Evolutionary conservation across 2,113 vertebrate species (phyloP).

Genomic region (Acinonyx jubatus): DNA sequence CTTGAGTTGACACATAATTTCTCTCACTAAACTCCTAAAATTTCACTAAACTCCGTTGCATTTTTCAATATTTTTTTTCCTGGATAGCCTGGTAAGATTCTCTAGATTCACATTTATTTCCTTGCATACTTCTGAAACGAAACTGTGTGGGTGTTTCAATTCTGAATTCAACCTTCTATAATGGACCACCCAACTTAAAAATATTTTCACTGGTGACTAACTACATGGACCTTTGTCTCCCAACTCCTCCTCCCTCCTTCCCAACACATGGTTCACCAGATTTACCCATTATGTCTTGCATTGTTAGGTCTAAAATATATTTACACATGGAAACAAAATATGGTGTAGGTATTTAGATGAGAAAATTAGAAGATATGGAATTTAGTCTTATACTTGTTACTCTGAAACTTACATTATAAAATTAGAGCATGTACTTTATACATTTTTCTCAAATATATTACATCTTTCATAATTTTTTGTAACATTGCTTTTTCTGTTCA

Average conservation of each 20-base stretch:
- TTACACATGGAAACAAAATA: not conserved
- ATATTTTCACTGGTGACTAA: slow-evolving; percentile 27
- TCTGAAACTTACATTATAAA: not conserved
- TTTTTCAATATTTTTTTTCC: not conserved
- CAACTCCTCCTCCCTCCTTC: not conserved
- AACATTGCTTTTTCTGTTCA: not conserved
- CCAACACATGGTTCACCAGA: not conserved
- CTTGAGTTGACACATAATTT: not conserved
- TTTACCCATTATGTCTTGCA: not conserved
- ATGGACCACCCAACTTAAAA: not conserved
- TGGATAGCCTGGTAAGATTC: not conserved
- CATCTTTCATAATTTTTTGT: not conserved
- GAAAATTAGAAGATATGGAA: not conserved
- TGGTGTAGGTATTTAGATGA: not conserved
- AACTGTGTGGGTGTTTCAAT: slow-evolving; percentile 20
- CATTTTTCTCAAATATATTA: not conserved
- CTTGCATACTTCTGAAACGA: slow-evolving; percentile 30
- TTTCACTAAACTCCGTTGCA: not conserved
- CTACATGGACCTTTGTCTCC: not conserved
- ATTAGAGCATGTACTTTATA: not conserved
- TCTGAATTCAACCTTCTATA: slow-evolving; percentile 44
- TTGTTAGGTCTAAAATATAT: not conserved
- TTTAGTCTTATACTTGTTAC: not conserved
- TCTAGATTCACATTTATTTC: slow-evolving; percentile 12
- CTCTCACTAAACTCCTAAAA: not conserved